Percentiles rank a stretch among this genome's conserved stretches.
These are phyloP conservation scores for Meles meles DNA, from an alignment of 2,113 vertebrate species.

Conservation along the genomic window DNA sequence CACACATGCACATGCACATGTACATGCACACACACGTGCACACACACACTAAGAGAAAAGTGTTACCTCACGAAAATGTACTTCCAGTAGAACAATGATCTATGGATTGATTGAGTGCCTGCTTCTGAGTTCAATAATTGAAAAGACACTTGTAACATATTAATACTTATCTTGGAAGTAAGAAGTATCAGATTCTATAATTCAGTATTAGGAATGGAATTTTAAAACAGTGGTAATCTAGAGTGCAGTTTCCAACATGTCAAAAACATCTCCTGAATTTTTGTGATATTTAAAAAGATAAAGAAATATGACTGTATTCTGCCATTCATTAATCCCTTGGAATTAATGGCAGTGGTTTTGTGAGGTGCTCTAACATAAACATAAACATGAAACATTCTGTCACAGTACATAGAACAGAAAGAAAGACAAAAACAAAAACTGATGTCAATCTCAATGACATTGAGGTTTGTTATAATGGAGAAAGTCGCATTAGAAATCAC, in stretches of 20 bases:
- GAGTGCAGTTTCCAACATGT: background rate
- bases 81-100: background rate
- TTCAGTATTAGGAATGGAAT: background rate
- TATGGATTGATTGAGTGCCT: background rate
- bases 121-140: constrained; percentile 1
- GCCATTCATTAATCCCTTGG: background rate
- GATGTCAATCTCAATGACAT: background rate
- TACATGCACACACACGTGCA: background rate
- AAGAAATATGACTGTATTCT: background rate
- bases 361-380: background rate
- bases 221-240: background rate
- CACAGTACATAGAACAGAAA: background rate
- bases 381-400: background rate
- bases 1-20: background rate
- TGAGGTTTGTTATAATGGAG: background rate
- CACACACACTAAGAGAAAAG: background rate
- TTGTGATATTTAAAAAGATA: constrained; percentile 5
- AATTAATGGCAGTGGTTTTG: background rate
- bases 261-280: background rate
- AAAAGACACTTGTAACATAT: background rate
- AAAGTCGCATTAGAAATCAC: background rate
- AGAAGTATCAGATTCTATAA: background rate
- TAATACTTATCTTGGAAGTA: background rate
- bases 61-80: background rate
- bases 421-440: background rate